Evolutionary conservation across 1,140 invertebrate genomes (phyloP), one percentile per base, ranked within the genome.

Genomic region (Amyelois transitella): DNA sequence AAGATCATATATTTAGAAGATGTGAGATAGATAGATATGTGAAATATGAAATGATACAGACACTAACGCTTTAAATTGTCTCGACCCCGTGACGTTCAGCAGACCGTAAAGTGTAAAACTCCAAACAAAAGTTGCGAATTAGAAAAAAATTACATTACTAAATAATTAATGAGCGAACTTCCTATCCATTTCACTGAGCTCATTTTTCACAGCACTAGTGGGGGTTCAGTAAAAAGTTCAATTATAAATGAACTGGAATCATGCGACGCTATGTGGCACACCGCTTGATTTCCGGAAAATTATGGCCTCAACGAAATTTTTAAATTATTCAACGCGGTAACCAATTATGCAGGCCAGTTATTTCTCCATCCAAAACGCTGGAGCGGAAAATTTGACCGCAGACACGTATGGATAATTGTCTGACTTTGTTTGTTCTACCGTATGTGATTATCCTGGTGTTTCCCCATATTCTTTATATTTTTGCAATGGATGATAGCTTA

Each of bases 181-280:
- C n/a, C n/a, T n/a, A n/a, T n/a, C n/a, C n/a, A n/a, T 5, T 8
- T 28, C 7, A 38, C 17, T 38, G 12, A 14, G 6, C n/a, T 38
- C n/a, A 14, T 14, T 38, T 38, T 14, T 38, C 32, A 14, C 28
- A 32, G 12, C 28, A 32, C 28, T 20, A 20, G n/a, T n/a, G n/a
- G n/a, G 18, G 18, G 6, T 20, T 8, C 45, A 48, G 19, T 10
- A 48, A 48, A 48, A 21, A 48, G 45, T 48, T n/a, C 45, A 51
- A 64, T 77, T 69, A 75, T 77, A 69, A 80, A 80, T 75, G 70
- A 70, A 59, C 53, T 59, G 62, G 58, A 66, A 65, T 66, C 72
- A 77, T 80, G 72, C 72, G 60, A 75, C 61, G 48, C 54, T 56
- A 14, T 55, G 62, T 60, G 60, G 57, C 60, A 57, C 53, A 64